These are phyloP conservation scores for Autographa pulchrina DNA, from an alignment of 2,888 invertebrate species.

Conservation along the genomic window DNA sequence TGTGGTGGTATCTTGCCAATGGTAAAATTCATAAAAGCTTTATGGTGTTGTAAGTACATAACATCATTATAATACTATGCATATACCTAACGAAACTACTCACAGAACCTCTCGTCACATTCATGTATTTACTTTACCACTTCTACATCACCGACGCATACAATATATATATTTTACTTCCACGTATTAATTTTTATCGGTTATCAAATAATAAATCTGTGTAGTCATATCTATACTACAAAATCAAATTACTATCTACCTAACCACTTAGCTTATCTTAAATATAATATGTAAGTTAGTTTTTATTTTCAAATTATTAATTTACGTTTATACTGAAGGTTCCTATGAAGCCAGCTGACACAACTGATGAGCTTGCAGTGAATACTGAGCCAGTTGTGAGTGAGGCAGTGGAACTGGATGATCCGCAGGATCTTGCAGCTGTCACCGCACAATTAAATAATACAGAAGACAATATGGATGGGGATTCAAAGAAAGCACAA, in stretches of 20 bases:
- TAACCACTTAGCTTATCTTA: constrained; percentile 36
- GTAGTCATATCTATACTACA: constrained; percentile 33
- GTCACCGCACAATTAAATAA: constrained; percentile 64
- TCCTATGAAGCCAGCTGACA: constrained; percentile 64
- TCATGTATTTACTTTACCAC: not conserved
- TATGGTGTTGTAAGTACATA: constrained; percentile 45
- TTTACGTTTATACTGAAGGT: constrained; percentile 45
- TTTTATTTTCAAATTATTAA: constrained; percentile 15
- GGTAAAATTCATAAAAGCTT: constrained; percentile 8
- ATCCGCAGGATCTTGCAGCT: constrained; percentile 49
- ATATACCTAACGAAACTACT: not conserved
- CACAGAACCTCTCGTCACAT: not conserved
- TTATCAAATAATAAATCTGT: constrained; percentile 31
- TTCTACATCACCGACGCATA: constrained; percentile 10
- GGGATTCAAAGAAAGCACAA: constrained; percentile 75
- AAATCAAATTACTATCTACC: constrained; percentile 41
- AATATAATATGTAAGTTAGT: constrained; percentile 29
- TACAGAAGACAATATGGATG: constrained; percentile 72
- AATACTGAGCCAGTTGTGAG: constrained; percentile 48
- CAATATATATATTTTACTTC: constrained; percentile 17
- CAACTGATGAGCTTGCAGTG: constrained; percentile 44
- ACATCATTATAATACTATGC: constrained; percentile 12
- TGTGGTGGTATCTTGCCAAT: constrained; percentile 24
- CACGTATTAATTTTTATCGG: constrained; percentile 17
- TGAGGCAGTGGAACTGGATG: constrained; percentile 50